phyloP scores from a whole-genome alignment of 2,888 invertebrate species.

The Auanema freiburgensis region DNA sequence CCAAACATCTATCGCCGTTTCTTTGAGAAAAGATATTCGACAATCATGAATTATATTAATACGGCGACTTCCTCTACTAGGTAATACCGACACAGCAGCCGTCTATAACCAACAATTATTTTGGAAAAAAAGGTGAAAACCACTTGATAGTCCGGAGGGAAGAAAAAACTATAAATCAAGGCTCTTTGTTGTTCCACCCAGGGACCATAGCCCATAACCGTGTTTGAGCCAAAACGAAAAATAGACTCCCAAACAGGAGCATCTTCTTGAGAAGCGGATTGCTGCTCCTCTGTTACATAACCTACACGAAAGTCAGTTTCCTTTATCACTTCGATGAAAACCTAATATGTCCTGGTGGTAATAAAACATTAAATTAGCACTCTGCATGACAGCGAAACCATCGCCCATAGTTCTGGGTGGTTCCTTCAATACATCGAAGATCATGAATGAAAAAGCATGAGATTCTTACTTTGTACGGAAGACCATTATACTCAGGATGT shows the following conservation, averaged over 20 bases:
- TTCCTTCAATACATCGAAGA: slow-evolving; percentile 34
- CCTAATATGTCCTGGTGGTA: slow-evolving; percentile 97
- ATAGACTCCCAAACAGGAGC: slow-evolving; percentile 58
- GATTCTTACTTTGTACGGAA: slow-evolving; percentile 75
- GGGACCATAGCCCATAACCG: slow-evolving; percentile 95
- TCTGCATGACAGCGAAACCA: slow-evolving; percentile 93
- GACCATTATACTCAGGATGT: slow-evolving; percentile 87
- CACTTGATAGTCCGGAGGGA: slow-evolving; percentile 71
- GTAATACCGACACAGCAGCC: slow-evolving; percentile 28
- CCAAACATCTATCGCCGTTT: slow-evolving; percentile 90
- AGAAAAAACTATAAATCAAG: slow-evolving; percentile 91
- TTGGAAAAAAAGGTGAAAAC: neutral
- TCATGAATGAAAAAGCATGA: neutral
- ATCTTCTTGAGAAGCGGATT: slow-evolving; percentile 35
- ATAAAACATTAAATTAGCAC: slow-evolving; percentile 89
- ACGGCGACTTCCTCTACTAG: slow-evolving; percentile 42
- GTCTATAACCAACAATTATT: slow-evolving; percentile 19
- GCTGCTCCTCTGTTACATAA: slow-evolving; percentile 32
- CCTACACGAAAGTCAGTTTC: slow-evolving; percentile 14
- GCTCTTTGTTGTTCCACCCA: slow-evolving; percentile 98
- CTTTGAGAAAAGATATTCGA: slow-evolving; percentile 74
- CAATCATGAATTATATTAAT: slow-evolving; percentile 72
- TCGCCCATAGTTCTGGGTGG: slow-evolving; percentile 92
- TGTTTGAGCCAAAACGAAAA: slow-evolving; percentile 81
- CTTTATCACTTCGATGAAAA: slow-evolving; percentile 44